Base-by-base conservation (phyloP, 2,113 vertebrate species). In the Sula dactylatra region DNA sequence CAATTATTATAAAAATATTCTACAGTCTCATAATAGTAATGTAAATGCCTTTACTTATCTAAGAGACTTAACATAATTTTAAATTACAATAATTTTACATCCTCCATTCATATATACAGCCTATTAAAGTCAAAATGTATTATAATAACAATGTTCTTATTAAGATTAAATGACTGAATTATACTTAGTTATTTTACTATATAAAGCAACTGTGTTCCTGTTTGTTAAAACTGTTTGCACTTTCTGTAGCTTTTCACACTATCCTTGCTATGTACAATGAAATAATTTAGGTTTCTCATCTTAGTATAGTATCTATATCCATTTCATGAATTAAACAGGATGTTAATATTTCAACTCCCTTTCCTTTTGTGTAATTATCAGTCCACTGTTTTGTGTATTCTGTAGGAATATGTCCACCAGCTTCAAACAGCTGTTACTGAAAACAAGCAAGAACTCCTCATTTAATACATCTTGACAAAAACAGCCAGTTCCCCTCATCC, bases 1-100 rank as follows among this genome's bases (percentile, higher is more conserved):
- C 72, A 97, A 97, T 97, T 96, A 97, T 98, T 98, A 98, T 65
- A 97, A 98, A 98, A 97, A 97, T 97, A 98, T 87, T 97, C 93
- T 98, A 97, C 91, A 95, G 92, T 92, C 93, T 96, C 95, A 94
- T 95, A 97, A 97, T 86, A 97, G 88, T 47, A 96, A 96, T 97
- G 95, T 96, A 97, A 98, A 96, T 97, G 93, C 91, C 90, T 98
- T 97, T 95, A 94, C 92, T 96, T 87, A 96, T 97, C 95, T 98
- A 97, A 97, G 88, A 94, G 96, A 94, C 94, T 97, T 97, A 96
- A 91, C 93, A 86, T 97, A 98, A 98, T 98, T 97, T 97, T 97
- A 98, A 98, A 97, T 98, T 97, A 98, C 96, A 97, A 72, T 83
- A 96, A 97, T 97, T 96, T 96, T 98, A 97, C 67, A 94, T 95